Evolutionary conservation across 1,140 invertebrate genomes (phyloP).

Genomic region (Penaeus indicus): DNA sequence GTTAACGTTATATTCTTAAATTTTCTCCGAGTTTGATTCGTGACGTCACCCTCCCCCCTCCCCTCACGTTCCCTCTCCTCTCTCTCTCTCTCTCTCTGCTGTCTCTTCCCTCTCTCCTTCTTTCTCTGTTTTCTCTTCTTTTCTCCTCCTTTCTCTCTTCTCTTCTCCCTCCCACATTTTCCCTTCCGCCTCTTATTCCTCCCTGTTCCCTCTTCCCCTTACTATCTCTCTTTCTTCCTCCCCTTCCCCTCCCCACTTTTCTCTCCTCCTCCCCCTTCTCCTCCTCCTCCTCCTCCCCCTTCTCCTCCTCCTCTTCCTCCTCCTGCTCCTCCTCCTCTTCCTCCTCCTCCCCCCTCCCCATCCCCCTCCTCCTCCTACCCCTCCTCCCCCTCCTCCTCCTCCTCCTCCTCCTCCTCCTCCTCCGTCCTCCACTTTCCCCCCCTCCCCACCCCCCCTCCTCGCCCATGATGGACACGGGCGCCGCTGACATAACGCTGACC

Average conservation of each 20-base stretch:
- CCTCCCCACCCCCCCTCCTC: neutral
- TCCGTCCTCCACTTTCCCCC: neutral
- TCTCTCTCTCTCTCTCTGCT: constrained; percentile 4
- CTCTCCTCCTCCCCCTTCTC: too few relatives aligned
- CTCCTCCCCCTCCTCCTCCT: neutral
- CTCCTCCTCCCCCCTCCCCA: neutral
- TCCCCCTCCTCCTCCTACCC: too few relatives aligned
- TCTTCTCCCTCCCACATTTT: constrained; percentile 8
- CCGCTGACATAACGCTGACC: too few relatives aligned
- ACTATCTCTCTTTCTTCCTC: neutral
- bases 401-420: too few relatives aligned
- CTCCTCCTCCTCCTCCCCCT: neutral
- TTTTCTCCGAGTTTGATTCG: too few relatives aligned
- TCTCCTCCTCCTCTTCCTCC: constrained; percentile 15
- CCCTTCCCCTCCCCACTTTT: neutral
- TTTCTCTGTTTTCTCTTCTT: too few relatives aligned
- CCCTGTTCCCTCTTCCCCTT: neutral
- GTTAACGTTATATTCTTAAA: too few relatives aligned
- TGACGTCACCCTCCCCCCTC: too few relatives aligned
- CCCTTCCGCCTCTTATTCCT: neutral
- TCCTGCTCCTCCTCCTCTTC: neutral
- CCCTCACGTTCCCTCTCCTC: too few relatives aligned
- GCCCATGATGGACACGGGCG: neutral
- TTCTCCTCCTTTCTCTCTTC: neutral
- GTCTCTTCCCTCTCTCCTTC: too few relatives aligned